Evolutionary conservation across 2,113 vertebrate species (phyloP).

Genomic region (Uropsilus gracilis): DNA sequence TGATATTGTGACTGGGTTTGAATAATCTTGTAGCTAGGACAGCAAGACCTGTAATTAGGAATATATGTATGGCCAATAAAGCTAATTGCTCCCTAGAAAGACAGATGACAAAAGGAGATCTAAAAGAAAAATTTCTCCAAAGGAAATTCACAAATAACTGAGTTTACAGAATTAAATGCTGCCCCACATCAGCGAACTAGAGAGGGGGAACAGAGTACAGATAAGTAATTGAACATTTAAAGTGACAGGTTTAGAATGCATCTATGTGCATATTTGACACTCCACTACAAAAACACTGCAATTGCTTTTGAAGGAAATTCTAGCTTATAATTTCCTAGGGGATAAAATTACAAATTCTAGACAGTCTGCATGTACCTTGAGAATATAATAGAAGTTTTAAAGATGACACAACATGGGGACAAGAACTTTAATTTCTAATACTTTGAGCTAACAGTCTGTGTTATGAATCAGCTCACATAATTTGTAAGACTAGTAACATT

Average conservation of each 20-base stretch:
- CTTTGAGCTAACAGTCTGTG: neutral
- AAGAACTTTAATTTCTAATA: neutral
- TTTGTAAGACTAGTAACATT: neutral
- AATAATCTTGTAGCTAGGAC: rapidly evolving
- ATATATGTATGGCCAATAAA: neutral
- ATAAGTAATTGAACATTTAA: neutral
- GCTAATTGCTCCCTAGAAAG: neutral
- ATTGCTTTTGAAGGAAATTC: neutral
- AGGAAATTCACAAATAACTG: neutral
- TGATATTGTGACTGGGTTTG: neutral
- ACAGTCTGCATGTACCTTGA: neutral
- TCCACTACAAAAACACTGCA: rapidly evolving
- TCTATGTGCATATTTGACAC: neutral
- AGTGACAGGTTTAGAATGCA: neutral
- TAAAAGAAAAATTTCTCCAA: neutral
- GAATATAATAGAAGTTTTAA: neutral
- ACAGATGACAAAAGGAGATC: neutral
- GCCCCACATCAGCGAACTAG: rapidly evolving
- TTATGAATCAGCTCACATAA: neutral
- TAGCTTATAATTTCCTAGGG: neutral
- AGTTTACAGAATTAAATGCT: neutral
- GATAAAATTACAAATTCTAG: neutral
- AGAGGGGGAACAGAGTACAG: rapidly evolving
- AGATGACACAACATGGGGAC: neutral
- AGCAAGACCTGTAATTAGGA: neutral